Conservation (phyloP, 2,797 vertebrate genomes). For the Arnoldichthys spilopterus region DNA sequence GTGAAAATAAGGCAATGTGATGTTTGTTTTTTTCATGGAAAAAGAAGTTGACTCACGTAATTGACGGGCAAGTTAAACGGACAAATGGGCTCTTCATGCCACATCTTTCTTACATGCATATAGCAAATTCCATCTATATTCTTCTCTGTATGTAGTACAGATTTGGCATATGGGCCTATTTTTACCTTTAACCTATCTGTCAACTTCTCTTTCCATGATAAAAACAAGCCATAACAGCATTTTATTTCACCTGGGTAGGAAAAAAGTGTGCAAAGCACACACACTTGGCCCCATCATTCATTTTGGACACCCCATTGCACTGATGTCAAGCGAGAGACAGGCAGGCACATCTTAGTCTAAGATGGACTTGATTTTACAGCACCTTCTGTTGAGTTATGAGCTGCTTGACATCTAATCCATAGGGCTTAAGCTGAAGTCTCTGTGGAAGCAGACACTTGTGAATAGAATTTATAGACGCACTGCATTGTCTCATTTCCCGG, state of each 20-base stretch:
- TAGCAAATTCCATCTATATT: too few species aligned
- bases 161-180: not conserved
- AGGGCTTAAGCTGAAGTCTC: slow-evolving; percentile 59
- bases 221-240: slow-evolving; percentile 27
- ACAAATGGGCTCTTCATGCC: too few species aligned
- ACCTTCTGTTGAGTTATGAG: slow-evolving; percentile 63
- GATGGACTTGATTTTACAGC: slow-evolving; percentile 57
- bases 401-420: slow-evolving; percentile 63
- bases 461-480: slow-evolving; percentile 63
- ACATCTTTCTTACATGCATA: too few species aligned
- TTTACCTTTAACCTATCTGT: not conserved
- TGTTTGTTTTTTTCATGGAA: too few species aligned
- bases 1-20: too few species aligned
- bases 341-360: slow-evolving; percentile 50
- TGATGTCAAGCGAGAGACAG: slow-evolving; percentile 42
- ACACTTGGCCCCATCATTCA: slow-evolving; percentile 42
- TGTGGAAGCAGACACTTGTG: slow-evolving; percentile 55
- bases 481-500: slow-evolving; percentile 58
- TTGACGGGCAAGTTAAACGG: too few species aligned
- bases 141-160: not conserved
- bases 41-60: too few species aligned
- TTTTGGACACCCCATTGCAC: slow-evolving; percentile 43
- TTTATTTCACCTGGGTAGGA: slow-evolving; percentile 38
- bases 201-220: slow-evolving; percentile 16
- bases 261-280: slow-evolving; percentile 14